These are phyloP conservation scores for Drosophila jambulina DNA, from an alignment of 1,140 invertebrate genomes.

Conservation along the genomic window DNA sequence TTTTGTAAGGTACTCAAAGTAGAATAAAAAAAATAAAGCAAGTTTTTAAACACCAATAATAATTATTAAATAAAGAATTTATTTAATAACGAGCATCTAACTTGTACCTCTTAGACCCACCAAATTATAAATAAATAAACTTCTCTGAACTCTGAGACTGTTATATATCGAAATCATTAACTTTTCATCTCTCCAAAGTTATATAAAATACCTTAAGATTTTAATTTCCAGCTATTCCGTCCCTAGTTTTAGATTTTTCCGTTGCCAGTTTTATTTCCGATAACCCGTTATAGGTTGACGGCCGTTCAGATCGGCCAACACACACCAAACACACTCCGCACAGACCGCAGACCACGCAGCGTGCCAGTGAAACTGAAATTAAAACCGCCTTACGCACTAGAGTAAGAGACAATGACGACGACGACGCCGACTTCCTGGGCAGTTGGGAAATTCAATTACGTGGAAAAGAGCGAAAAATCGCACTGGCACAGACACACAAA, in stretches of 20 bases:
- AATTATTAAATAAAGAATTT: too few species aligned
- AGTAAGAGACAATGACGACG: conserved; percentile 24
- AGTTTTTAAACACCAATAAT: too few species aligned
- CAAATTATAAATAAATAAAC: too few species aligned
- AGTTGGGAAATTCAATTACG: conserved; percentile 75
- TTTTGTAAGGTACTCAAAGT: too few species aligned
- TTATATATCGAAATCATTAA: too few species aligned
- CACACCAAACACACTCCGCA: conserved; percentile 19
- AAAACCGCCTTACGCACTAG: conserved; percentile 38
- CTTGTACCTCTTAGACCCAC: too few species aligned
- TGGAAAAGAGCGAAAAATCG: conserved; percentile 60
- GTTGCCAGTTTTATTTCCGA: conserved; percentile 39
- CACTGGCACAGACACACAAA: conserved; percentile 75
- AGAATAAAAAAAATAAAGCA: too few species aligned
- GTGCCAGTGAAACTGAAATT: conserved; percentile 32
- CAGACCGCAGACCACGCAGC: conserved; percentile 32
- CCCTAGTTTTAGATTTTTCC: conserved; percentile 40
- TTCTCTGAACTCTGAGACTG: too few species aligned
- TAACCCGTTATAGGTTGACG: conserved; percentile 56
- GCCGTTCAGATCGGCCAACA: conserved; percentile 24
- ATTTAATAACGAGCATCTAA: too few species aligned
- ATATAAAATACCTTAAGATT: too few species aligned
- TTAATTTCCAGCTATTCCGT: too few species aligned
- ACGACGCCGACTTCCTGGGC: conserved; percentile 60
- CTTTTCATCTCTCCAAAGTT: too few species aligned